Evolutionary conservation across 2,888 invertebrate genomes (phyloP).

Genomic region (Resseliella maxima): DNA sequence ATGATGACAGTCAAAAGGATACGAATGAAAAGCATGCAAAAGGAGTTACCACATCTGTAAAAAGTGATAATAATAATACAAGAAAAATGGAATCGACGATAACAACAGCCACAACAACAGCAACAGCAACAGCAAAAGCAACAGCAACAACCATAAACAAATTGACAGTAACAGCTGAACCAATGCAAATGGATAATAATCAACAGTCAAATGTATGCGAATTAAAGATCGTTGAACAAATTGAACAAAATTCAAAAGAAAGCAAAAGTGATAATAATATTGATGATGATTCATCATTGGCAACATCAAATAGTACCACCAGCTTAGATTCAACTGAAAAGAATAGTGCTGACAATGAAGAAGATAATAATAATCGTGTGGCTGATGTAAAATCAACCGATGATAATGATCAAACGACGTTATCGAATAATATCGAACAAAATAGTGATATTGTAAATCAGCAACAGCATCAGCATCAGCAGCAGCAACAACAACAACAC

Average conservation of each 20-base stretch:
- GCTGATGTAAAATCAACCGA: background rate
- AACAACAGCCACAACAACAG: background rate
- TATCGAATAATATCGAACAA: slow-evolving; percentile 1
- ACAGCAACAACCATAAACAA: slow-evolving; percentile 64
- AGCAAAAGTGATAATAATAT: slow-evolving; percentile 63
- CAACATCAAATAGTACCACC: slow-evolving; percentile 65
- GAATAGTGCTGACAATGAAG: background rate
- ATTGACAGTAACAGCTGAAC: no score
- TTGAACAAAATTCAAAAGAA: slow-evolving; percentile 65
- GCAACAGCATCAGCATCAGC: background rate
- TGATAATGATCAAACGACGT: background rate
- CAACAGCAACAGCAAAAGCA: slow-evolving; percentile 38
- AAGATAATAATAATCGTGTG: slow-evolving; percentile 15
- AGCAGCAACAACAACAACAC: slow-evolving; percentile 60
- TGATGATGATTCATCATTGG: slow-evolving; percentile 64
- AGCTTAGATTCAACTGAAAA: background rate
- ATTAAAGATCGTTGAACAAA: slow-evolving; percentile 63
- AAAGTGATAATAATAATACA: slow-evolving; percentile 56
- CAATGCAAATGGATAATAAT: no score
- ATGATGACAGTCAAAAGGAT: background rate
- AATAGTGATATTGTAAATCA: background rate
- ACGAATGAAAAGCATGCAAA: background rate
- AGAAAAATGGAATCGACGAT: background rate
- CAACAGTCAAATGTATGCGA: slow-evolving; percentile 65
- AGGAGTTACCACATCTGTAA: slow-evolving; percentile 32